Conservation (phyloP, 2,888 invertebrate genomes). For the Epinotia demarniana region DNA sequence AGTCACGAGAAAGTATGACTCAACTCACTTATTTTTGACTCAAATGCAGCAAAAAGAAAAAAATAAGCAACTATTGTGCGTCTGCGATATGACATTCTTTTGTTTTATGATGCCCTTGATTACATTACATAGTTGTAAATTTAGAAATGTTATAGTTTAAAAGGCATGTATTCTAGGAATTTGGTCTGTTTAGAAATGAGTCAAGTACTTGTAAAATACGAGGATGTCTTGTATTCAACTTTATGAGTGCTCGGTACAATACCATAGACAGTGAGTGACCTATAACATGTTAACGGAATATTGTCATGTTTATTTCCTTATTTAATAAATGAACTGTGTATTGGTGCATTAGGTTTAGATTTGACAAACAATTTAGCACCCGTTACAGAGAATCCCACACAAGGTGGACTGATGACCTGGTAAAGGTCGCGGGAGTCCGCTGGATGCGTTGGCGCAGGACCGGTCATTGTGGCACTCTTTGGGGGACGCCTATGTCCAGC, state of each 20-base stretch:
- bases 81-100: conserved; percentile 15
- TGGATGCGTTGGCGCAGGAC: too few relatives aligned
- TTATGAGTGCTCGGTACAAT: neutral
- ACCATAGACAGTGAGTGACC: neutral
- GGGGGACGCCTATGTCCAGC: too few relatives aligned
- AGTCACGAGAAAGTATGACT: conserved; percentile 44
- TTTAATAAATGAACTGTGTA: conserved; percentile 2
- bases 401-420: too few relatives aligned
- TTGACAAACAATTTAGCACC: too few relatives aligned
- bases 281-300: conserved; percentile 10
- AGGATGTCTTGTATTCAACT: neutral
- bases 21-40: conserved; percentile 34
- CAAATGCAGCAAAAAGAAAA: conserved; percentile 30
- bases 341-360: neutral
- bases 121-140: neutral
- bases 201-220: neutral
- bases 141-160: conserved; percentile 1
- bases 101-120: conserved; percentile 14
- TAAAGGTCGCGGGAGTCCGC: too few relatives aligned
- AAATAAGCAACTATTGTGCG: neutral
- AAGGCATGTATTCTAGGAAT: neutral
- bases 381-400: too few relatives aligned
- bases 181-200: neutral
- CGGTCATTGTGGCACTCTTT: too few relatives aligned
- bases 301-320: conserved; percentile 2